Percentiles rank a stretch among this genome's conserved stretches.
Conservation (phyloP, 2,888 invertebrate species). For the Hydraecia micacea region DNA sequence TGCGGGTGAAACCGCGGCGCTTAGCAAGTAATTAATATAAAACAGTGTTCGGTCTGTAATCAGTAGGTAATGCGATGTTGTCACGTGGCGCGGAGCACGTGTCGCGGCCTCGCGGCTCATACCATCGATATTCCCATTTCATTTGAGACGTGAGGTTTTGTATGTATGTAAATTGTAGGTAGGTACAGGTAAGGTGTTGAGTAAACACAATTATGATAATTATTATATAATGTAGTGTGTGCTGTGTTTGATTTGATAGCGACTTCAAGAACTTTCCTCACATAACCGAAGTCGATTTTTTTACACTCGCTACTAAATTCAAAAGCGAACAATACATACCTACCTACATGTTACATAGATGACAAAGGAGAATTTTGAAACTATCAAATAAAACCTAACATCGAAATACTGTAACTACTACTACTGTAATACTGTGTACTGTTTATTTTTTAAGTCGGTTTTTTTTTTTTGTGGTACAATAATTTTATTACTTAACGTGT, state of each 20-base stretch:
- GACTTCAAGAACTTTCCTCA: not conserved
- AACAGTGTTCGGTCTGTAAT: conserved; percentile 6
- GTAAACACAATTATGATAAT: not conserved
- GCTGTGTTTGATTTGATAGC: not conserved
- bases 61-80: conserved; percentile 5
- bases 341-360: no score
- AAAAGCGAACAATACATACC: no score
- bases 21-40: no score
- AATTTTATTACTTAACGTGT: no score
- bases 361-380: no score
- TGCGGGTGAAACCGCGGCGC: no score
- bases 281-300: not conserved
- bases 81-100: conserved; percentile 34
- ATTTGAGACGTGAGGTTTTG: conserved; percentile 9
- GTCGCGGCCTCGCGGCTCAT: not conserved
- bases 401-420: no score
- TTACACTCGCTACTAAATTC: no score
- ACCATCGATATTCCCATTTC: conserved; percentile 15
- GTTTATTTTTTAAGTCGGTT: no score
- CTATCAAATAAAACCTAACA: not conserved
- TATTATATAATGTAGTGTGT: not conserved
- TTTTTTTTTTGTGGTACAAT: no score
- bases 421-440: no score
- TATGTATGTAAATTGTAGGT: not conserved
- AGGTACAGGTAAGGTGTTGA: not conserved